Base-by-base conservation (phyloP, 37 sponge, comb jelly and placozoan genomes). In the Sycon ciliatum region DNA sequence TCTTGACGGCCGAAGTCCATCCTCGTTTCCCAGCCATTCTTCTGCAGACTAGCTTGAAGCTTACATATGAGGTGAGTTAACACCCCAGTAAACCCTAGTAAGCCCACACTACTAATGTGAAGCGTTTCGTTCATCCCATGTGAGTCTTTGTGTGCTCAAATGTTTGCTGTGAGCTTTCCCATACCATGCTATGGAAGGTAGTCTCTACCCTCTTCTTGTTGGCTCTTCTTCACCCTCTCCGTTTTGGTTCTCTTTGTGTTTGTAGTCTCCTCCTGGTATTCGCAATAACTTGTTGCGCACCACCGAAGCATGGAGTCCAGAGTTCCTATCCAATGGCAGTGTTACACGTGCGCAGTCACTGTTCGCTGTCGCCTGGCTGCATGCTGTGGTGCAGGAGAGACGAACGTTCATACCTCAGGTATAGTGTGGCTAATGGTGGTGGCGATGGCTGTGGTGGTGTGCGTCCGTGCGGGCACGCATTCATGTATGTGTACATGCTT, bases 331-430 rank as follows among this genome's bases (percentile, higher is more conserved):
- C 13, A 71, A 84, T 23, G 85, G 84, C 0, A 73, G 73, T 3
- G 68, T 81, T 0, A 32, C 69, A 5, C 56, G 90, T 32, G 58
- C 90, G 49, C 93, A 92, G 53, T 79, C 94, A 0, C 78, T 89
- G 18, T 97, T 97, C 73, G 76, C 83, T 32, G 78, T 92, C 65
- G 87, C 99, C 2, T 97, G 99, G 99, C 86, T 97, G 72, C 99
- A 97, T 79, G 99, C 90, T 30, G 79, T 97, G 29, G 82, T 97
- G 32, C 99, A 97, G 70, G 99, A 97, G 79, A 76, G 99, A 40
- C 73, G 99, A 28, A 79, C 65, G 27, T 86, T 76, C 69, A 89
- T 97, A 5, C 99, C 99, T 7, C 86, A 89, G 63, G 63, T 18
- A 11, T n/a, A n/a, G n/a, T n/a, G n/a, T n/a, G n/a, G n/a, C n/a